Conservation (phyloP, 2,113 vertebrate genomes). For the Gymnobelideus leadbeateri region DNA sequence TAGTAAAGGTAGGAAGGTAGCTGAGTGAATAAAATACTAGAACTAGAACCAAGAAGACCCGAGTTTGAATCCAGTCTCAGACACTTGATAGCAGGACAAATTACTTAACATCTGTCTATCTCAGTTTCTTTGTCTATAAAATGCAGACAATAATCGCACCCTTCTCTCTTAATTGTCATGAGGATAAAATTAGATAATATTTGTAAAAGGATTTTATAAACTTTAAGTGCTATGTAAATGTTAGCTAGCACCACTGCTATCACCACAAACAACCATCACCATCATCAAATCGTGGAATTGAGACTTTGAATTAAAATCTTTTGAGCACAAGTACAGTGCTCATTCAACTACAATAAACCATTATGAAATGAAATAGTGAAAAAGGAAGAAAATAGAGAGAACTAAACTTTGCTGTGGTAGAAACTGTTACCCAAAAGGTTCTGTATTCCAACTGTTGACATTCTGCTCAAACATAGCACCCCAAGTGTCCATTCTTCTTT, state of each 20-base stretch:
- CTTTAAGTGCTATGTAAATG: background rate
- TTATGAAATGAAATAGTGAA: constrained; percentile 57
- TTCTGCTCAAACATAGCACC: constrained; percentile 40
- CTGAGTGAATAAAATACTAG: background rate
- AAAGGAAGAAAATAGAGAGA: constrained; percentile 26
- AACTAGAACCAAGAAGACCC: background rate
- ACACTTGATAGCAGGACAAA: background rate
- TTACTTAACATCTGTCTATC: background rate
- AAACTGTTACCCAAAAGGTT: constrained; percentile 19
- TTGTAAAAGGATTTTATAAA: background rate
- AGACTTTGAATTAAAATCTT: background rate
- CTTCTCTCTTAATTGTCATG: background rate
- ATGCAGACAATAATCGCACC: background rate
- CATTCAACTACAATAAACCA: background rate
- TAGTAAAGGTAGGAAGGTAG: background rate
- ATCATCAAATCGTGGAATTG: background rate
- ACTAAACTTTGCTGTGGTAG: background rate
- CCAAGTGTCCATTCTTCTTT: constrained; percentile 68
- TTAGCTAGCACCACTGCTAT: background rate
- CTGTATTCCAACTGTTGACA: constrained; percentile 7
- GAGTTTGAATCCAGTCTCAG: background rate
- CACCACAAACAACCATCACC: background rate
- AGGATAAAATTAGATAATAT: background rate
- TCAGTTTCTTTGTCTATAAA: background rate
- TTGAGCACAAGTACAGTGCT: background rate